phyloP scores from a whole-genome alignment of 2,113 vertebrate genomes.

The Syrrhaptes paradoxus region DNA sequence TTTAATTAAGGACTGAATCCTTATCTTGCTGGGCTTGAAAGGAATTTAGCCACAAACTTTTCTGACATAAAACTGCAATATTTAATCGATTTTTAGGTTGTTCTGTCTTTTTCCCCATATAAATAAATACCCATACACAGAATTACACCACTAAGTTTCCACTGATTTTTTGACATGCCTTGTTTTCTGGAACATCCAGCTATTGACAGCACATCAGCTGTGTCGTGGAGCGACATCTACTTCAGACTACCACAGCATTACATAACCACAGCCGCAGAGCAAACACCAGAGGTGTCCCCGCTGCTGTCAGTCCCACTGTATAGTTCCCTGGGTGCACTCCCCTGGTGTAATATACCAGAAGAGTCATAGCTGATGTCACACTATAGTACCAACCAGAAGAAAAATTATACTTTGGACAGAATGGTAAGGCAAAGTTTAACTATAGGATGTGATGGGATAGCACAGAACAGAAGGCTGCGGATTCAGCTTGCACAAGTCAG shows the following conservation, averaged over 20 bases:
- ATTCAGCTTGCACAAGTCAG: not conserved
- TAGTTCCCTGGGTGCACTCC: not conserved
- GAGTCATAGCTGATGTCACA: not conserved
- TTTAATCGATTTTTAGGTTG: not conserved
- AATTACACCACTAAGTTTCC: not conserved
- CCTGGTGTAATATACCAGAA: not conserved
- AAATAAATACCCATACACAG: not conserved
- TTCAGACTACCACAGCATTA: not conserved
- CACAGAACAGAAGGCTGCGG: not conserved
- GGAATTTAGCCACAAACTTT: not conserved
- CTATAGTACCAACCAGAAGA: not conserved
- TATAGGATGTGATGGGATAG: not conserved
- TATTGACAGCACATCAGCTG: not conserved
- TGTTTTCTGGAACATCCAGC: not conserved
- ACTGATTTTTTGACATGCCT: not conserved
- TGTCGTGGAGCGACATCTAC: not conserved
- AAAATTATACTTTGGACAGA: not conserved
- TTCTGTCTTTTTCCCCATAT: not conserved
- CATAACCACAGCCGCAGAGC: not conserved
- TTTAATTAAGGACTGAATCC: not conserved
- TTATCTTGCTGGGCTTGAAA: not conserved
- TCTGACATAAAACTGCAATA: not conserved
- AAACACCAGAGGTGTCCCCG: not conserved
- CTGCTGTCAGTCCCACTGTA: not conserved
- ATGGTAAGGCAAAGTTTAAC: no score